Conservation (phyloP, 2,113 vertebrate species). For the Elanoides forficatus region DNA sequence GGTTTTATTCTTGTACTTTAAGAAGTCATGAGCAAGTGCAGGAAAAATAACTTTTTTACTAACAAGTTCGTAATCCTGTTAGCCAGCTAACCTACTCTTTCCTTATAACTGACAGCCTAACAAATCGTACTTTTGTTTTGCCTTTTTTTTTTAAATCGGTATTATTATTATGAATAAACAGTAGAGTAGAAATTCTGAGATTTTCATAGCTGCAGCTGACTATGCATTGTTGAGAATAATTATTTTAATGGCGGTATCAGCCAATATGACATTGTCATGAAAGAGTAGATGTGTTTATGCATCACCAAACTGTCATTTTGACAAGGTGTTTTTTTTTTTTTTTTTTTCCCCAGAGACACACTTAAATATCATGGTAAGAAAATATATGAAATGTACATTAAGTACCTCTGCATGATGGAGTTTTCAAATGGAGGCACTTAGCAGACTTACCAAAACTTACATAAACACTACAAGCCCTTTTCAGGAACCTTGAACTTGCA, state of each 20-base stretch:
- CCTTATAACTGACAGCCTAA: not conserved
- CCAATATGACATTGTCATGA: not conserved
- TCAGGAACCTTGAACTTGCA: not conserved
- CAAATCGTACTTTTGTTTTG: not conserved
- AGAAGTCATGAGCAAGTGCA: not conserved
- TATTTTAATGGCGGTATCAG: not conserved
- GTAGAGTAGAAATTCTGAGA: not conserved
- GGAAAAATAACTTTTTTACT: not conserved
- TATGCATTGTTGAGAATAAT: not conserved
- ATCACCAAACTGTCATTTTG: not conserved
- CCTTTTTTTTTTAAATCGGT: not conserved
- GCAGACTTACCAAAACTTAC: not conserved
- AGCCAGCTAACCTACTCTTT: not conserved
- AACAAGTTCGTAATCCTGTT: not conserved
- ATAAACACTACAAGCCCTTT: not conserved
- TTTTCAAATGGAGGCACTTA: not conserved
- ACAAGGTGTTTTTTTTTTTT: not conserved
- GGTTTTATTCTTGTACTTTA: not conserved
- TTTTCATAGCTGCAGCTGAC: not conserved
- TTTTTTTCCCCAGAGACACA: not conserved
- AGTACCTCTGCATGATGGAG: not conserved
- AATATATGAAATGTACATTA: not conserved
- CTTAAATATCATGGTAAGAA: not conserved
- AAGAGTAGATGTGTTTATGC: not conserved
- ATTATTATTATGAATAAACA: not conserved